Conservation (phyloP, 2,888 invertebrate genomes). For the Synergus umbraculus region DNA sequence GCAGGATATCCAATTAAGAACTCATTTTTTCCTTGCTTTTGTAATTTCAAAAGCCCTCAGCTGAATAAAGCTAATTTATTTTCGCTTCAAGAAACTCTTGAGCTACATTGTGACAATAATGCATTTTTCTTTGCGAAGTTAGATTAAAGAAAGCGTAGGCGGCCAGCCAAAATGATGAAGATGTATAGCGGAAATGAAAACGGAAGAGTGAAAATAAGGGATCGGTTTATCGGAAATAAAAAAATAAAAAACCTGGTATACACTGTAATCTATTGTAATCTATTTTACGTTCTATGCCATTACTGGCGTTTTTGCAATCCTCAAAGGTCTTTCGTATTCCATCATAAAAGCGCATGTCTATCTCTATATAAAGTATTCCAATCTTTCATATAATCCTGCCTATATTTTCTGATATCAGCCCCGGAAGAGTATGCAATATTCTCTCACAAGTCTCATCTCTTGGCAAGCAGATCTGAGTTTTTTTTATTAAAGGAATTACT, state of each 20-base stretch:
- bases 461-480: slow-evolving; percentile 15
- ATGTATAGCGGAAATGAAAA: background rate
- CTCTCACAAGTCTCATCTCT: slow-evolving; percentile 16
- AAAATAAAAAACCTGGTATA: background rate
- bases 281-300: background rate
- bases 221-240: background rate
- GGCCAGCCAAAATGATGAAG: background rate
- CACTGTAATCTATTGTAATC: background rate
- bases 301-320: background rate
- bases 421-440: slow-evolving; percentile 32
- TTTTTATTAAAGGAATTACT: slow-evolving; percentile 16
- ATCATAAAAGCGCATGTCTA: slow-evolving; percentile 12
- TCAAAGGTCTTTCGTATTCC: slow-evolving; percentile 33
- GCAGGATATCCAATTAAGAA: background rate
- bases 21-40: background rate
- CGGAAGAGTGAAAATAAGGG: background rate
- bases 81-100: background rate
- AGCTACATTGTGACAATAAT: background rate
- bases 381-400: slow-evolving; percentile 34
- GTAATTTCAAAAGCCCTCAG: background rate
- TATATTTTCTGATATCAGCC: slow-evolving; percentile 27
- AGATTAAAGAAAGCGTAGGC: background rate
- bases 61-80: background rate
- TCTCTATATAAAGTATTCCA: slow-evolving; percentile 17
- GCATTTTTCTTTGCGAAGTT: background rate